Percentiles rank a stretch among this genome's conserved stretches.
These are phyloP conservation scores for Dufourea novaeangliae DNA, from an alignment of 1,140 invertebrate species.

Conservation along the genomic window DNA sequence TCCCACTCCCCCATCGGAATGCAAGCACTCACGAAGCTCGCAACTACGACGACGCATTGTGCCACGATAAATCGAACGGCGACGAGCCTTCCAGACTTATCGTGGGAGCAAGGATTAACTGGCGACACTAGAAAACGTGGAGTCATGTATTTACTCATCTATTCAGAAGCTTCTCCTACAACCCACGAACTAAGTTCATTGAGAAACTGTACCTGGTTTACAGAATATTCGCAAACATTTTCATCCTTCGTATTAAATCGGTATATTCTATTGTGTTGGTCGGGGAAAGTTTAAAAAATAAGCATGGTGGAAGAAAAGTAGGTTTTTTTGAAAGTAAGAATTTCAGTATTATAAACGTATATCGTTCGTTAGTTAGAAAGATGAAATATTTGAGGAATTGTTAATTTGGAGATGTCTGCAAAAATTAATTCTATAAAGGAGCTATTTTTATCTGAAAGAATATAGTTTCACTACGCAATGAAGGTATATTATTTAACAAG, in stretches of 20 bases:
- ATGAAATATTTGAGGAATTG: too few species aligned
- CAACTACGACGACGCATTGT: constrained; percentile 60
- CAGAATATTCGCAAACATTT: neutral
- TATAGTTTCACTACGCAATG: too few species aligned
- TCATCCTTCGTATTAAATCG: neutral
- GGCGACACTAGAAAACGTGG: constrained; percentile 40
- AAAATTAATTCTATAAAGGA: too few species aligned
- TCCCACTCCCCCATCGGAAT: constrained; percentile 43
- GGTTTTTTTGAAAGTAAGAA: too few species aligned
- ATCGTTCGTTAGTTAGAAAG: too few species aligned
- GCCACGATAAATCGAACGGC: constrained; percentile 61
- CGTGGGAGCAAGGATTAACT: constrained; percentile 52
- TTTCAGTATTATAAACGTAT: too few species aligned
- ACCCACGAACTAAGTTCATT: neutral
- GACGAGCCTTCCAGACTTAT: constrained; percentile 58
- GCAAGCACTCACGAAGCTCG: constrained; percentile 52
- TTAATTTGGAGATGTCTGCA: too few species aligned
- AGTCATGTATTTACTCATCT: constrained; percentile 42
- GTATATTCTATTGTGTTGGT: too few species aligned
- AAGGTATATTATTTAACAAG: too few species aligned
- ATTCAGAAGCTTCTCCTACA: constrained; percentile 9
- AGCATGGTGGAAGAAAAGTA: too few species aligned
- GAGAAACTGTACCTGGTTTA: neutral
- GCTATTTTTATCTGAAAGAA: too few species aligned
- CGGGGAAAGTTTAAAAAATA: too few species aligned